Conservation (phyloP, 2,888 invertebrate species). For the Tricholauxania praeusta region DNA sequence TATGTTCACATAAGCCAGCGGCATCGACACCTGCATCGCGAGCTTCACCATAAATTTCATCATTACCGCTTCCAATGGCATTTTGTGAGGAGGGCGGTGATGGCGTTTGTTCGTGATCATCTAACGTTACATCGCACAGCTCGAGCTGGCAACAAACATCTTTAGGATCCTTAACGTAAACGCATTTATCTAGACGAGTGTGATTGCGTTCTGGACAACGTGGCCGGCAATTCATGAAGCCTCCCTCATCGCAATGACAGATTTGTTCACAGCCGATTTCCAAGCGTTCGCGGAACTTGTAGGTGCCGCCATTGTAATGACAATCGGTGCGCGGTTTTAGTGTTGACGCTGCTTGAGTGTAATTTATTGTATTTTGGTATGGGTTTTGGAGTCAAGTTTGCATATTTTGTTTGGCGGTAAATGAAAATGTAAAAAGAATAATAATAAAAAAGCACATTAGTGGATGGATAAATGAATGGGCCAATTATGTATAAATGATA, state of each 20-base stretch:
- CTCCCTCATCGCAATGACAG: constrained; percentile 81
- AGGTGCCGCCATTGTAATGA: constrained; percentile 73
- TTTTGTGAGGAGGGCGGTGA: constrained; percentile 53
- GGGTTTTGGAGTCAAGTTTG: constrained; percentile 22
- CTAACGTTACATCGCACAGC: constrained; percentile 86
- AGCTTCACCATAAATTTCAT: constrained; percentile 56
- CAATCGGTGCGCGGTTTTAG: constrained; percentile 61
- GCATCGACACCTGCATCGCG: constrained; percentile 53
- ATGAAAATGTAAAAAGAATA: constrained; percentile 26
- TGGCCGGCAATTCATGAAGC: constrained; percentile 79
- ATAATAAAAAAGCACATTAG: constrained; percentile 31
- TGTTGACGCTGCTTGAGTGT: constrained; percentile 48
- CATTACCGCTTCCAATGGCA: constrained; percentile 51
- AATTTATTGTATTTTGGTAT: constrained; percentile 18
- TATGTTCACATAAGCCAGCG: constrained; percentile 56
- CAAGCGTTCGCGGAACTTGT: constrained; percentile 79
- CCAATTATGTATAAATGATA: no score
- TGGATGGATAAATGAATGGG: constrained; percentile 16
- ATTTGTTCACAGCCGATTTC: constrained; percentile 84
- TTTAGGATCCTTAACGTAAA: constrained; percentile 83
- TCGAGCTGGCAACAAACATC: constrained; percentile 89
- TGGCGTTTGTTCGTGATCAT: constrained; percentile 76
- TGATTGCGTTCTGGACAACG: constrained; percentile 74
- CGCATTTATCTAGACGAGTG: constrained; percentile 78
- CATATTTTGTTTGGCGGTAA: constrained; percentile 33